Base-by-base conservation (phyloP, 2,113 vertebrate species). In the Sander lucioperca region DNA sequence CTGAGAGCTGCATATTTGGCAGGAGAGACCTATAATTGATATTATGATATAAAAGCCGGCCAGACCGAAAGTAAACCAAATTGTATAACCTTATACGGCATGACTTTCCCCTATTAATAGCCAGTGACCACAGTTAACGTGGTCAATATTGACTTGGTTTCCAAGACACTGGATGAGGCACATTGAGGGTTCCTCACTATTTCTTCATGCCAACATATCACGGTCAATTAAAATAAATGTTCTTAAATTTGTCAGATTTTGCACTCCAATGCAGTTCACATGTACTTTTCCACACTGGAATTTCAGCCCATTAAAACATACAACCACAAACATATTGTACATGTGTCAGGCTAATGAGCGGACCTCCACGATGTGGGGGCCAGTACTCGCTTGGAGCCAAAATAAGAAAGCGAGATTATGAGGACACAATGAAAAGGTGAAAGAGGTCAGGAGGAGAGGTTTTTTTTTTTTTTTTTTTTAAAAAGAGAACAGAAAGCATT, bases 21-120 rank as follows among this genome's bases (percentile, higher is more conserved):
- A 89, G 59, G 43, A 75, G n/a, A 83, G 65, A 77, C 91, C 91
- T 92, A 92, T 91, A 91, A 91, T 89, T 93, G 90, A 92, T 93
- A 92, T 90, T 88, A 89, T 89, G 68, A 90, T 84, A 93, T 82
- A 91, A 92, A 92, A 85, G 23, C 39, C 54, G 36, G 68, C 85
- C 90, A 86, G 82, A 87, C 85, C 51, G 48, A 83, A 87, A 80
- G 85, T 69, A 79, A 80, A 75, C 74, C 69, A 87, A 89, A 88
- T 25, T 68, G 61, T 63, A 78, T 50, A 62, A 62, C 89, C 83
- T 90, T 90, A 80, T 83, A 91, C 61, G 86, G 85, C 45, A 50
- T 14, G 33, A 59, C 19, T 77, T 82, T 90, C 62, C 78, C 79
- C 80, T 83, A 89, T 83, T 88, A 86, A 90, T 88, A 91, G 83